Conservation (phyloP, 2,888 invertebrate species). For the Junonia oenone region DNA sequence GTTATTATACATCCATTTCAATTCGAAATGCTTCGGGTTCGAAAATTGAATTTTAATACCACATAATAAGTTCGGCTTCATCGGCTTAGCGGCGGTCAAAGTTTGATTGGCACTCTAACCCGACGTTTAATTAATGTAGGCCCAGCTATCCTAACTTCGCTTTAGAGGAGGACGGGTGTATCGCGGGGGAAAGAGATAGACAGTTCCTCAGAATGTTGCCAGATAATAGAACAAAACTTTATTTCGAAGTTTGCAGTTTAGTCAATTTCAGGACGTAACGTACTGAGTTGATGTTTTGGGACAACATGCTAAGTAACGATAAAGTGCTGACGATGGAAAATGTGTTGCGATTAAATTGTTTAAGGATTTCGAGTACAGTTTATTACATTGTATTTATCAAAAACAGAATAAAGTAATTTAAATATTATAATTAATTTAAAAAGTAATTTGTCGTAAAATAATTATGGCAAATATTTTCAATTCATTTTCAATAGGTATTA, state of each 20-base stretch:
- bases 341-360: conserved; percentile 13
- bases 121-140: conserved; percentile 73
- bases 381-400: neutral
- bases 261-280: conserved; percentile 31
- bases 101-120: conserved; percentile 76
- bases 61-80: conserved; percentile 73
- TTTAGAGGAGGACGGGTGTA: conserved; percentile 46
- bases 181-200: conserved; percentile 45
- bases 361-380: neutral
- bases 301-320: conserved; percentile 22
- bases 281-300: conserved; percentile 18
- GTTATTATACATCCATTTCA: conserved; percentile 53
- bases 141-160: conserved; percentile 54
- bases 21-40: conserved; percentile 53
- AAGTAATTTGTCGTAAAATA: no score
- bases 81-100: conserved; percentile 74
- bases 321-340: conserved; percentile 17
- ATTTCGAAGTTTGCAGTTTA: conserved; percentile 45
- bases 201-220: conserved; percentile 58
- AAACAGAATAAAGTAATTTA: no score
- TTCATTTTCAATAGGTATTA: no score
- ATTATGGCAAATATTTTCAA: no score
- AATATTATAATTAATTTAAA: no score
- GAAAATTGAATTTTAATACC: conserved; percentile 75
- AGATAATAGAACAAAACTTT: conserved; percentile 61